phyloP scores from a whole-genome alignment of 1,140 invertebrate genomes.

The Nasonia vitripennis region DNA sequence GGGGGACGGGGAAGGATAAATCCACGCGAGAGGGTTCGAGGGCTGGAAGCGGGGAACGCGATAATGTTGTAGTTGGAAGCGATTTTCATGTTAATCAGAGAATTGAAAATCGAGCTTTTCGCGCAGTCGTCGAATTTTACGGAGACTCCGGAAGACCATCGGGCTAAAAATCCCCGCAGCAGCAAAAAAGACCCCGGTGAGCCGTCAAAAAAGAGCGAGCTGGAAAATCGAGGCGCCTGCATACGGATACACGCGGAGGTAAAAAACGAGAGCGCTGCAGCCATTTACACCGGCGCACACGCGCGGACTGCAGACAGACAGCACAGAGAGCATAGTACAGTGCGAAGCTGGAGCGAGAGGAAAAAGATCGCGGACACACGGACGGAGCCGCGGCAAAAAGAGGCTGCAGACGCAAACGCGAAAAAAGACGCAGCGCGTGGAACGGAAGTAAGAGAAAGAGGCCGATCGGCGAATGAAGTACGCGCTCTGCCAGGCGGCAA shows the following conservation, averaged over 20 bases:
- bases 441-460: slow-evolving; percentile 23
- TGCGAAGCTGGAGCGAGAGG: not conserved
- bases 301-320: slow-evolving; percentile 3
- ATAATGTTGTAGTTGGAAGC: not conserved
- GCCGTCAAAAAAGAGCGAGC: not conserved
- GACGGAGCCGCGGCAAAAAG: not conserved
- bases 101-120: too few relatives aligned
- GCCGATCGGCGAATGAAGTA: slow-evolving; percentile 31
- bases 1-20: not conserved
- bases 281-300: not conserved
- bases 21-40: not conserved
- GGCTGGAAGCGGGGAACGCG: not conserved
- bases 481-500: not conserved
- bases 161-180: not conserved
- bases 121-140: too few relatives aligned
- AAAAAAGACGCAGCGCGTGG: slow-evolving; percentile 1
- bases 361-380: not conserved
- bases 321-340: not conserved
- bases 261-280: not conserved
- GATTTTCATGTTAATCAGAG: slow-evolving; percentile 17
- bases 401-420: not conserved
- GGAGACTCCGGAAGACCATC: too few relatives aligned
- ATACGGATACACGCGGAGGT: slow-evolving; percentile 10
- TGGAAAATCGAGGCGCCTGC: not conserved
- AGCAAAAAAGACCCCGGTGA: not conserved